phyloP scores from a whole-genome alignment of 53 echinoderm and acorn worm genomes.

The Paracentrotus lividus region DNA sequence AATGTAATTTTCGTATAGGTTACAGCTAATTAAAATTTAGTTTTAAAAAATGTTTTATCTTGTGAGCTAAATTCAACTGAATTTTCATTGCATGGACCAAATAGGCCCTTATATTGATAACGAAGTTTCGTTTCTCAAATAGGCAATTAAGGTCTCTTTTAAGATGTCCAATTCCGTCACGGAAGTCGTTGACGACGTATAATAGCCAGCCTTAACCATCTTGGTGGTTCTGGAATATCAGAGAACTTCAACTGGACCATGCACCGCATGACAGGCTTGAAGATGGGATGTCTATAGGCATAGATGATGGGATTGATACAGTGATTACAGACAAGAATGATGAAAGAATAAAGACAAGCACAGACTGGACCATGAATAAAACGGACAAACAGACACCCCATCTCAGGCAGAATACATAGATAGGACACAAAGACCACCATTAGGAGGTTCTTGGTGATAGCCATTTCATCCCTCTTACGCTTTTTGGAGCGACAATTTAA shows the following conservation, averaged over 20 bases:
- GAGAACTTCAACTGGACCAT: neutral
- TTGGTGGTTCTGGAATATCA: conserved; percentile 47
- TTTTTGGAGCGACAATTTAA: conserved; percentile 31
- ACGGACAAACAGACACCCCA: conserved; percentile 52
- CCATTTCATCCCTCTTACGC: conserved; percentile 46
- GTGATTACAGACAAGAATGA: conserved; percentile 51
- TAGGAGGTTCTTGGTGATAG: conserved; percentile 65
- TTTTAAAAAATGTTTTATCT: too few relatives aligned
- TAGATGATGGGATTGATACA: conserved; percentile 58
- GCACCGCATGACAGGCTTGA: conserved; percentile 36
- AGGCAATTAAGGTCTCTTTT: neutral
- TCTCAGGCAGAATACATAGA: conserved; percentile 60
- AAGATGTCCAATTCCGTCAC: neutral
- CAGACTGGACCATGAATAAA: conserved; percentile 50
- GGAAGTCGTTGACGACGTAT: neutral
- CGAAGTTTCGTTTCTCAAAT: neutral
- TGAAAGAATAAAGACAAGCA: conserved; percentile 61
- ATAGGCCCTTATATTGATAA: too few relatives aligned
- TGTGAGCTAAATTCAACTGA: too few relatives aligned
- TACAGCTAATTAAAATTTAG: too few relatives aligned
- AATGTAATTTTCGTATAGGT: too few relatives aligned
- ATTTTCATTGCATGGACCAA: too few relatives aligned
- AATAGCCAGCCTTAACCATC: conserved; percentile 3
- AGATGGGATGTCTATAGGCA: conserved; percentile 54
- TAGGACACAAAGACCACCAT: conserved; percentile 58